Evolutionary conservation across 2,888 invertebrate species (phyloP).

Genomic region (Sialis fuliginosa): DNA sequence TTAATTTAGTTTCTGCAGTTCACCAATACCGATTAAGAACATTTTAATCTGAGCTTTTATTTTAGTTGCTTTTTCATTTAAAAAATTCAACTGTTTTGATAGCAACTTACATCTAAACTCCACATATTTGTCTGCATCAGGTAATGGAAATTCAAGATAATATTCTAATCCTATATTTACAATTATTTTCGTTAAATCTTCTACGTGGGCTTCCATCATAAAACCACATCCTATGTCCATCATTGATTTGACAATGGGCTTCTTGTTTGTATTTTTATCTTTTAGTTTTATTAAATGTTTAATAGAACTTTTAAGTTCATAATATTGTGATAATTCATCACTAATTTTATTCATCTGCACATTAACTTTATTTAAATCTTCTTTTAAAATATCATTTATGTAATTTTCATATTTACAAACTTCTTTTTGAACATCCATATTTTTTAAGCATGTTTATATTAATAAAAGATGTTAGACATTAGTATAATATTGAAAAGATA

Average conservation of each 20-base stretch:
- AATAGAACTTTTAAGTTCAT: slow-evolving; percentile 53
- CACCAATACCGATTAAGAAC: slow-evolving; percentile 48
- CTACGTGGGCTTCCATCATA: slow-evolving; percentile 59
- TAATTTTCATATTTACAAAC: slow-evolving; percentile 40
- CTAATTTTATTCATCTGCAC: slow-evolving; percentile 41
- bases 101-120: slow-evolving; percentile 48
- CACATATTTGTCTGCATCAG: slow-evolving; percentile 54
- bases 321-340: slow-evolving; percentile 49
- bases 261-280: slow-evolving; percentile 20
- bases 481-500: too few relatives aligned
- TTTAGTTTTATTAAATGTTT: slow-evolving; percentile 31
- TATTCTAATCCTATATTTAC: slow-evolving; percentile 60
- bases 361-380: slow-evolving; percentile 45
- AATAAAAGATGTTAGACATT: too few relatives aligned
- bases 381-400: slow-evolving; percentile 59
- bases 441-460: not conserved
- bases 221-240: slow-evolving; percentile 74
- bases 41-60: slow-evolving; percentile 66
- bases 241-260: slow-evolving; percentile 42
- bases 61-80: slow-evolving; percentile 46
- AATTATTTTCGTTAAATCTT: slow-evolving; percentile 43
- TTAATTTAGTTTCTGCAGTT: slow-evolving; percentile 27
- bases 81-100: slow-evolving; percentile 38
- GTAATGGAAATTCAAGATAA: slow-evolving; percentile 50
- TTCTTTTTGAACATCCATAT: slow-evolving; percentile 1